Evolutionary conservation across 2,113 vertebrate species (phyloP).

Genomic region (Aldabrachelys gigantea): DNA sequence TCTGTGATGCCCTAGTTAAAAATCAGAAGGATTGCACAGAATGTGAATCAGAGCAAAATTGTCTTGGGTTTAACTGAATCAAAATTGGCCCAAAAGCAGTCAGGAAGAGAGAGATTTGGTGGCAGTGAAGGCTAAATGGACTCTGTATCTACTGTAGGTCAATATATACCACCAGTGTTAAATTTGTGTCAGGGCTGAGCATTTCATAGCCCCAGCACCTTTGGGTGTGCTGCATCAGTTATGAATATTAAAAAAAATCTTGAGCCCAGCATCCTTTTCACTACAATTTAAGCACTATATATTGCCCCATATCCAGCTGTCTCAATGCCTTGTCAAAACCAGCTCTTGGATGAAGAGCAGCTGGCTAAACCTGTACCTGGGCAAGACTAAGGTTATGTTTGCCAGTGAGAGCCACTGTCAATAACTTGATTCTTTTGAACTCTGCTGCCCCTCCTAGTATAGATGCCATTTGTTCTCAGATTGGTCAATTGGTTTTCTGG

Average conservation of each 20-base stretch:
- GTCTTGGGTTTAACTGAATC: background rate
- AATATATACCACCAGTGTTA: background rate
- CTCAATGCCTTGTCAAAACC: background rate
- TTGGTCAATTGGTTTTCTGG: background rate
- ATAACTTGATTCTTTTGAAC: background rate
- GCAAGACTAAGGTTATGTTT: background rate
- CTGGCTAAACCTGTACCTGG: background rate
- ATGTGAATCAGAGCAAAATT: background rate
- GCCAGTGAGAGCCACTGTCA: background rate
- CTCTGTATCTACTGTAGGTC: background rate
- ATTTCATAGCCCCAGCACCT: too few species aligned
- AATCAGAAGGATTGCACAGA: background rate
- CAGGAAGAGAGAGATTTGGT: background rate
- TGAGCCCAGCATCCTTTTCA: too few species aligned
- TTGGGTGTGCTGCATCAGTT: too few species aligned
- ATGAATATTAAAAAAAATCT: too few species aligned
- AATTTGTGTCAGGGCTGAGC: too few species aligned
- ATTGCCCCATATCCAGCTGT: background rate
- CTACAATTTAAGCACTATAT: background rate
- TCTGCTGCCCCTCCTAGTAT: background rate
- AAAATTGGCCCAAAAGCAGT: background rate
- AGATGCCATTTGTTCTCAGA: background rate
- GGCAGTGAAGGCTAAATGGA: background rate
- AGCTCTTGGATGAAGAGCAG: background rate
- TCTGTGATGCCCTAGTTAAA: background rate